phyloP scores from a whole-genome alignment of 2,888 invertebrate species.

The Lasioglossum villosulum region DNA sequence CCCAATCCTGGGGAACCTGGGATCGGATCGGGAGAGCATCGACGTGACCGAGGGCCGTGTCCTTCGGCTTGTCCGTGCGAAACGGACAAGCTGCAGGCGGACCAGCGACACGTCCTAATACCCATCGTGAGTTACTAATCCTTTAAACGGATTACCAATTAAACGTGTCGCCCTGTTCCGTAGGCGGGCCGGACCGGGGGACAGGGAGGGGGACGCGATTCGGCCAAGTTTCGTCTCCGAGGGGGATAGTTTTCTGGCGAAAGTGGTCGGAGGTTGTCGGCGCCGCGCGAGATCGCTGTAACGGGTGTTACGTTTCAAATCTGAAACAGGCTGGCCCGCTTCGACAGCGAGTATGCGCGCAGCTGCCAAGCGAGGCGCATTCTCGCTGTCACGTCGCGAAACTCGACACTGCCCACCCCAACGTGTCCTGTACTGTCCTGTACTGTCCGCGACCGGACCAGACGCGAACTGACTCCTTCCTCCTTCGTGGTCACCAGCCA shows the following conservation, averaged over 20 bases:
- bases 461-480: not conserved
- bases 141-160: constrained; percentile 84
- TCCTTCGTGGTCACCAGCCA: not conserved
- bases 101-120: constrained; percentile 81
- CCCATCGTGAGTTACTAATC: constrained; percentile 83
- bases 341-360: constrained; percentile 62
- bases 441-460: not conserved
- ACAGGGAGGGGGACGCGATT: constrained; percentile 23
- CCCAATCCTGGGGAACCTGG: constrained; percentile 26
- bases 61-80: constrained; percentile 79
- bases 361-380: constrained; percentile 75
- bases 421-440: constrained; percentile 18
- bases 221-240: constrained; percentile 54
- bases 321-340: constrained; percentile 71
- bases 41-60: constrained; percentile 69
- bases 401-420: constrained; percentile 71
- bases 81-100: constrained; percentile 79
- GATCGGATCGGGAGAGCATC: constrained; percentile 40
- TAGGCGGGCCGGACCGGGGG: constrained; percentile 52
- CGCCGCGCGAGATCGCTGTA: constrained; percentile 57
- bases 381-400: constrained; percentile 71
- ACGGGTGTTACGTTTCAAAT: constrained; percentile 79
- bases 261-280: constrained; percentile 44
- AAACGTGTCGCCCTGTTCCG: constrained; percentile 79
- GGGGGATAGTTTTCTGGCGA: constrained; percentile 32